phyloP scores from a whole-genome alignment of 2,113 vertebrate genomes.

The Collichthys lucidus region DNA sequence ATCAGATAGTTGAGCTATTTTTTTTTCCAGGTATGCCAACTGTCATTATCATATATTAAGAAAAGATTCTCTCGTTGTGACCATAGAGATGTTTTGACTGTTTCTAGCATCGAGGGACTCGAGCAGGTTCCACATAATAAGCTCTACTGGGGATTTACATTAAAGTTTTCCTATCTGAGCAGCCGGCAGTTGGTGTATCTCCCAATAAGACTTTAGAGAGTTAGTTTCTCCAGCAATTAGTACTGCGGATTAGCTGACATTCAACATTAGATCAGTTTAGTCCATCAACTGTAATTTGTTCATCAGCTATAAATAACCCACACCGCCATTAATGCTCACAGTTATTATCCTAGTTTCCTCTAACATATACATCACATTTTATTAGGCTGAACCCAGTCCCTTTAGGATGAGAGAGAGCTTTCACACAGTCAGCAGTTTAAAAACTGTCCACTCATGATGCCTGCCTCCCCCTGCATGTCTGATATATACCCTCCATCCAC shows the following conservation, averaged over 20 bases:
- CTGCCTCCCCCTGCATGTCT: slow-evolving; percentile 13
- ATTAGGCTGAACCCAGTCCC: background rate
- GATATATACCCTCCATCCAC: slow-evolving; percentile 14
- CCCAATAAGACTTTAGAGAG: background rate
- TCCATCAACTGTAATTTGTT: background rate
- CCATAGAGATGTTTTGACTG: slow-evolving; percentile 5
- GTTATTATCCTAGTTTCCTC: background rate
- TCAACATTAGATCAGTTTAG: background rate
- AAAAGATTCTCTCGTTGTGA: slow-evolving; percentile 13
- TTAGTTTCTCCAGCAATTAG: background rate
- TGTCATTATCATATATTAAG: background rate
- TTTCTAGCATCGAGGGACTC: slow-evolving; percentile 15
- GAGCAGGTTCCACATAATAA: background rate
- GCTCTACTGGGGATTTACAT: slow-evolving; percentile 15
- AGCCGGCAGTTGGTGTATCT: background rate
- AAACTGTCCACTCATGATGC: slow-evolving; percentile 47
- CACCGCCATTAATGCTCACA: accelerated
- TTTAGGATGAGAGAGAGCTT: slow-evolving; percentile 11
- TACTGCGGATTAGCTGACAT: background rate
- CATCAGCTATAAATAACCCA: background rate
- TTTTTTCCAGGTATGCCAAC: background rate
- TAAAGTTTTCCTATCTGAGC: background rate
- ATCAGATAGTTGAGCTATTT: no score
- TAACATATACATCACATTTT: background rate
- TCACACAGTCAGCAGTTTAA: slow-evolving; percentile 59